phyloP scores from a whole-genome alignment of 2,113 vertebrate species.

The Scophthalmus maximus region DNA sequence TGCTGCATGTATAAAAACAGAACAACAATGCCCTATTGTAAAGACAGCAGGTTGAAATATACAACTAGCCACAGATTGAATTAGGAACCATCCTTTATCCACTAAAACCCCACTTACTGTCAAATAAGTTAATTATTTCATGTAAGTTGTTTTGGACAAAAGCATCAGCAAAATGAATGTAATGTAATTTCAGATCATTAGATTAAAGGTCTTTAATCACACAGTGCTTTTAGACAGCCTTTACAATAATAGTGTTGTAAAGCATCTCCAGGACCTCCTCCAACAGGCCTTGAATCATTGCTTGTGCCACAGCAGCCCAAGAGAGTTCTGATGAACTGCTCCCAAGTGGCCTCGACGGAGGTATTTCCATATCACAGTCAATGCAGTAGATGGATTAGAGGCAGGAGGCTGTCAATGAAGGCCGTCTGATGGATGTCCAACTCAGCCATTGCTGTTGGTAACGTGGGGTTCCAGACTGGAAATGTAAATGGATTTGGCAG shows the following conservation, averaged over 20 bases:
- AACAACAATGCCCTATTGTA: neutral
- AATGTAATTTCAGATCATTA: too few species aligned
- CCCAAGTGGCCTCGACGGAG: conserved; percentile 33
- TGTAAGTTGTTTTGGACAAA: too few species aligned
- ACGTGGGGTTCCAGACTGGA: conserved; percentile 10
- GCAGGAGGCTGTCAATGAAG: conserved; percentile 38
- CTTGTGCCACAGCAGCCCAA: conserved; percentile 32
- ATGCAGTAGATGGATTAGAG: conserved; percentile 43
- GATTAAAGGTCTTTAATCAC: conserved; percentile 9
- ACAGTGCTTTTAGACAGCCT: conserved; percentile 2
- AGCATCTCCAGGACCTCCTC: conserved; percentile 1
- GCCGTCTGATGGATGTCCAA: conserved; percentile 40
- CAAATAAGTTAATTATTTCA: neutral
- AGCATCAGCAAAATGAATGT: too few species aligned
- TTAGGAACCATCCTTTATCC: neutral
- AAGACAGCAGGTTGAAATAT: neutral
- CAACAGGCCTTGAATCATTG: conserved; percentile 26
- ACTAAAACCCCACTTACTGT: conserved; percentile 1
- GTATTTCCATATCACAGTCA: conserved; percentile 49
- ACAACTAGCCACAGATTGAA: neutral
- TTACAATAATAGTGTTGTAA: conserved; percentile 14
- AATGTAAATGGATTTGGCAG: conserved; percentile 20
- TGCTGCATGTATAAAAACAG: too few species aligned
- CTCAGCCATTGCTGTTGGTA: neutral
- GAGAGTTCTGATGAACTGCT: conserved; percentile 29